phyloP scores from a whole-genome alignment of 2,113 vertebrate species.

The Cacatua alba region DNA sequence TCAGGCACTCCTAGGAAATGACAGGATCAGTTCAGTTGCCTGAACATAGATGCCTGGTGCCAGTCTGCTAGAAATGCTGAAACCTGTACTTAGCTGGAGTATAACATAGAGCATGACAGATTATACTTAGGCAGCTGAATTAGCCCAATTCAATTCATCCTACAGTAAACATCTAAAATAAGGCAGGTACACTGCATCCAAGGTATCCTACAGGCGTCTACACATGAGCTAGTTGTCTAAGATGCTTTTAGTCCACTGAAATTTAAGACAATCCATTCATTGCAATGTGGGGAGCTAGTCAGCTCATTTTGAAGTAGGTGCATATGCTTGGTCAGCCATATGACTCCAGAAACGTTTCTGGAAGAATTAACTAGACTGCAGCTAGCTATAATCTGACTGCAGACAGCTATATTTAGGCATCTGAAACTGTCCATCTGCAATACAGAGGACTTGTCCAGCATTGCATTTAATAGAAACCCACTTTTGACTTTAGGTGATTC shows the following conservation, averaged over 20 bases:
- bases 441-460: not conserved
- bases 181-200: not conserved
- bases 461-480: not conserved
- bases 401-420: not conserved
- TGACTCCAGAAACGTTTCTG: not conserved
- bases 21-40: not conserved
- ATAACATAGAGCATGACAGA: not conserved
- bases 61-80: not conserved
- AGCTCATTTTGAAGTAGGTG: not conserved
- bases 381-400: not conserved
- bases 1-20: not conserved
- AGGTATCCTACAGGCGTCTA: not conserved
- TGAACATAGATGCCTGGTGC: not conserved
- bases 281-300: not conserved
- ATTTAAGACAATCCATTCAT: not conserved
- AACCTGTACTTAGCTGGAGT: not conserved
- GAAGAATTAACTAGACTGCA: not conserved
- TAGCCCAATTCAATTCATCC: not conserved
- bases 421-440: not conserved
- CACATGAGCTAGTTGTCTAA: not conserved
- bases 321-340: not conserved
- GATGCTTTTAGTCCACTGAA: not conserved
- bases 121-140: not conserved
- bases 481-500: not conserved
- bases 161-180: not conserved